Evolutionary conservation across 2,113 vertebrate genomes (phyloP).

Genomic region (Grus americana): DNA sequence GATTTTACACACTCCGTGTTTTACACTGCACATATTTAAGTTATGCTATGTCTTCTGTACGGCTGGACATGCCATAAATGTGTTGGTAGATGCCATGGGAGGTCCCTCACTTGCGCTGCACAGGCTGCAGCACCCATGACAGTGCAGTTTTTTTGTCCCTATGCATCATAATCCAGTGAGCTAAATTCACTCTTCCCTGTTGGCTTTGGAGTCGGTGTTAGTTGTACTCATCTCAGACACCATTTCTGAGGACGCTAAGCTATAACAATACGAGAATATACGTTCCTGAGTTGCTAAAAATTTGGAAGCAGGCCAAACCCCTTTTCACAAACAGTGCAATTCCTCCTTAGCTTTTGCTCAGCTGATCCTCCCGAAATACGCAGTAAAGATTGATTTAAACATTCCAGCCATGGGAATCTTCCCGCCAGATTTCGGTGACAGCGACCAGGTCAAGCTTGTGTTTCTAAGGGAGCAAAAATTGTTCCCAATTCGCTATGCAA

Average conservation of each 20-base stretch:
- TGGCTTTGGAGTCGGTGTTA: not conserved
- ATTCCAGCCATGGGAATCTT: not conserved
- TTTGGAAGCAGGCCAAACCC: not conserved
- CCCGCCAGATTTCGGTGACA: not conserved
- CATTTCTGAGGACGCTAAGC: not conserved
- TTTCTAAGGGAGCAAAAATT: not conserved
- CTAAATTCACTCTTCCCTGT: not conserved
- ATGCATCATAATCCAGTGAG: not conserved
- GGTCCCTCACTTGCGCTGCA: not conserved
- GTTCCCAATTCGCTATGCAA: accelerated
- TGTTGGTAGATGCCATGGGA: not conserved
- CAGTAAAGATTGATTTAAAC: not conserved
- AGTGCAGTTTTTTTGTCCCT: not conserved
- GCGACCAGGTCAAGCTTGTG: not conserved
- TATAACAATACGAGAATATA: not conserved
- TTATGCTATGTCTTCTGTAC: not conserved
- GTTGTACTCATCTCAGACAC: not conserved
- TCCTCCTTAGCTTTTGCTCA: not conserved
- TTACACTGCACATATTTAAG: not conserved
- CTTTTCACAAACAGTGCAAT: not conserved
- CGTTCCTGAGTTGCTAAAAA: not conserved
- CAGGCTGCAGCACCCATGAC: not conserved
- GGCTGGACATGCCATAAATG: not conserved
- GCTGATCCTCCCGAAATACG: not conserved
- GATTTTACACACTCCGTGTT: not conserved